phyloP scores from a whole-genome alignment of 2,888 invertebrate species.

The Idaea aversata region DNA sequence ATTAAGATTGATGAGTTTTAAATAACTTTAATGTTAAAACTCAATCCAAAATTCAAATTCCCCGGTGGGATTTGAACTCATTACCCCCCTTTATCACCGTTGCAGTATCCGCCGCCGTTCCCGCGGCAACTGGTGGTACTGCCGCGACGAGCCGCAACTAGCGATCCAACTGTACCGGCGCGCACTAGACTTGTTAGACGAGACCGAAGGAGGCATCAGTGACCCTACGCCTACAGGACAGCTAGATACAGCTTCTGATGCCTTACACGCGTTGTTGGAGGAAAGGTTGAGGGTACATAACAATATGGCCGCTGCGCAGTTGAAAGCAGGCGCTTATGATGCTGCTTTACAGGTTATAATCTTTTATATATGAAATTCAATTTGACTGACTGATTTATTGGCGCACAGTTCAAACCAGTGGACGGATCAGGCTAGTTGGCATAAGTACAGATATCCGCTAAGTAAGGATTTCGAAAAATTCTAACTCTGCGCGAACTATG shows the following conservation, averaged over 20 bases:
- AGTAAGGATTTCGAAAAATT: no score
- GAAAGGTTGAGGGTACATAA: constrained; percentile 92
- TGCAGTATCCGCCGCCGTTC: constrained; percentile 80
- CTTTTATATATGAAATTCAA: background rate
- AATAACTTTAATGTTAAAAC: no score
- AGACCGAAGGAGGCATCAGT: constrained; percentile 83
- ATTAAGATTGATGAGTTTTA: no score
- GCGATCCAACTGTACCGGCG: constrained; percentile 94
- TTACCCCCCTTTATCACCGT: background rate
- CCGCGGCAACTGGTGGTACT: constrained; percentile 95
- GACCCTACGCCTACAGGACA: constrained; percentile 76
- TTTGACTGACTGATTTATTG: no score
- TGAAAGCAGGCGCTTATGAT: constrained; percentile 92
- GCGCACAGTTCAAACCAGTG: no score
- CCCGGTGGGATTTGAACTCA: constrained; percentile 7
- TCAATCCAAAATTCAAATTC: no score
- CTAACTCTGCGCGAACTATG: no score
- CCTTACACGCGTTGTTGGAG: constrained; percentile 81
- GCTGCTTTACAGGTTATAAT: constrained; percentile 85
- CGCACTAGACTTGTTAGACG: constrained; percentile 90
- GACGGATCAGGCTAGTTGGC: no score
- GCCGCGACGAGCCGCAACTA: constrained; percentile 87
- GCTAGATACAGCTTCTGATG: constrained; percentile 50
- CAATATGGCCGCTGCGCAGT: constrained; percentile 95
- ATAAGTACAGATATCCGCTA: no score